Evolutionary conservation across 2,113 vertebrate species (phyloP).

Genomic region (Sialia sialis): DNA sequence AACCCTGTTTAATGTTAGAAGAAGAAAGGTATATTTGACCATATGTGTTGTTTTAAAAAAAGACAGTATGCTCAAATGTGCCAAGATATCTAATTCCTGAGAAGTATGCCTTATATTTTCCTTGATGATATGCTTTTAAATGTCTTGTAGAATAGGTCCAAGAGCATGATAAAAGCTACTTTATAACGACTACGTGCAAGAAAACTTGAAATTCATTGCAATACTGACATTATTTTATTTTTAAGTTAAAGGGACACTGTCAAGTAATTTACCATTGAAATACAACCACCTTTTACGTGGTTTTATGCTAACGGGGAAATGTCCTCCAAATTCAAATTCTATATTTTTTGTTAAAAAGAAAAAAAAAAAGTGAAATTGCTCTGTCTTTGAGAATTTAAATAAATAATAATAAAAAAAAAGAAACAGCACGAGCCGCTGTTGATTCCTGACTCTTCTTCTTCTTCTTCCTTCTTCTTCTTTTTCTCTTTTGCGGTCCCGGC

Average conservation of each 20-base stretch:
- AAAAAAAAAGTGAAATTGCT: neutral
- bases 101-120: conserved; percentile 81
- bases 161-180: conserved; percentile 74
- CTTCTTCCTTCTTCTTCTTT: too few species aligned
- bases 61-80: conserved; percentile 82
- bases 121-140: conserved; percentile 74
- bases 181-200: conserved; percentile 74
- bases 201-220: conserved; percentile 83
- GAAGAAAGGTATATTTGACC: conserved; percentile 76
- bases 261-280: conserved; percentile 71
- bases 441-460: conserved; percentile 56
- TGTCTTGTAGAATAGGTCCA: conserved; percentile 75
- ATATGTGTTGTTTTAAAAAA: conserved; percentile 75
- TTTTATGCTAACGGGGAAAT: conserved; percentile 48
- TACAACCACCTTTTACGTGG: conserved; percentile 8
- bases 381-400: conserved; percentile 31
- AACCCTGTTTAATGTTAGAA: conserved; percentile 65
- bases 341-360: neutral
- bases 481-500: conserved; percentile 29
- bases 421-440: conserved; percentile 29
- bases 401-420: neutral
- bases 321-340: conserved; percentile 59
- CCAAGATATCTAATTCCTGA: conserved; percentile 76
- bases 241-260: conserved; percentile 79
- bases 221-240: conserved; percentile 72